Conservation (phyloP, 2,888 invertebrate species). For the Hermaeophaga mercurialis region DNA sequence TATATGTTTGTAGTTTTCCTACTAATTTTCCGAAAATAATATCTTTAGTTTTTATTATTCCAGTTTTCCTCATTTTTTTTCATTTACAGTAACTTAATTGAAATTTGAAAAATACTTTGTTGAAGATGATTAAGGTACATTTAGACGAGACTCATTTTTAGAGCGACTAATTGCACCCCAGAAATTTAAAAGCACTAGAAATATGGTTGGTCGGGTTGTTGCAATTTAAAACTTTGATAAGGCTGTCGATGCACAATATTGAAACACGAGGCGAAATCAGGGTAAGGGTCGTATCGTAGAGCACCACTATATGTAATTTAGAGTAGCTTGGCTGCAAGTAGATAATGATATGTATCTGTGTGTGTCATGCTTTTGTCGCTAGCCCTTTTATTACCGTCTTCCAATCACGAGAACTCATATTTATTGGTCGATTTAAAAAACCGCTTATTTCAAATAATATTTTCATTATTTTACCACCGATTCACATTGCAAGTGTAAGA, state of each 20-base stretch:
- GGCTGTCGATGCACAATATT: constrained; percentile 57
- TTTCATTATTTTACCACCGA: too few species aligned
- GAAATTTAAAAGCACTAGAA: too few species aligned
- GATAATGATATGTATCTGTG: constrained; percentile 50
- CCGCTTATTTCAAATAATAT: background rate
- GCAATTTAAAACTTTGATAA: constrained; percentile 42
- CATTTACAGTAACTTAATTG: too few species aligned
- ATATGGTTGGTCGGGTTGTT: constrained; percentile 21
- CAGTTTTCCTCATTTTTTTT: too few species aligned
- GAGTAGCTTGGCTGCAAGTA: constrained; percentile 54
- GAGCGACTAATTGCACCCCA: too few species aligned
- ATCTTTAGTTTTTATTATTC: too few species aligned
- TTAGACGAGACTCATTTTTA: too few species aligned
- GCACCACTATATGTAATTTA: constrained; percentile 53
- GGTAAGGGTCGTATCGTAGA: constrained; percentile 58
- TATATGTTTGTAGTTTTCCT: too few species aligned
- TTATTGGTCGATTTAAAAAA: constrained; percentile 2
- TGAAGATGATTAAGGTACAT: too few species aligned
- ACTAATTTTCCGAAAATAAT: too few species aligned
- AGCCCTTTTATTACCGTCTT: constrained; percentile 48
- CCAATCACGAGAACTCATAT: constrained; percentile 49
- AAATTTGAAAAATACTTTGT: too few species aligned
- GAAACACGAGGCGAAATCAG: constrained; percentile 55
- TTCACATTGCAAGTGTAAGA: too few species aligned
- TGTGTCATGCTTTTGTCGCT: constrained; percentile 53